Percentiles rank a stretch among this genome's conserved stretches.
Conservation (phyloP, 2,113 vertebrate genomes). For the Ictalurus punctatus region DNA sequence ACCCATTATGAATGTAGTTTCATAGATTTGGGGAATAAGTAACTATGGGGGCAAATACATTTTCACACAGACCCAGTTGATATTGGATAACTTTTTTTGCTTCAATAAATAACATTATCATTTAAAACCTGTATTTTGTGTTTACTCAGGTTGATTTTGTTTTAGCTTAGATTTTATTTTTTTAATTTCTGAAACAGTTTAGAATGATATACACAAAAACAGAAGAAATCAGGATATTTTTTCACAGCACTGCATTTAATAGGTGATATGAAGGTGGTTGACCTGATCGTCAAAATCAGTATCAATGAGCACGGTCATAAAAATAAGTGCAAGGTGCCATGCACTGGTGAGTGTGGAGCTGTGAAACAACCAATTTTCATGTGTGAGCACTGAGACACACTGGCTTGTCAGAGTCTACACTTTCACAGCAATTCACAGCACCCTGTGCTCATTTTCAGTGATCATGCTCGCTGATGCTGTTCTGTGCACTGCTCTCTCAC, state of each 20-base stretch:
- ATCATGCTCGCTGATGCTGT: background rate
- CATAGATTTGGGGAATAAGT: too few species aligned
- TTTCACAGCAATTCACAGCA: background rate
- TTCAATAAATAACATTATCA: too few species aligned
- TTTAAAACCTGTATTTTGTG: too few species aligned
- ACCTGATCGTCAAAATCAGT: background rate
- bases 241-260: background rate
- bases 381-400: background rate
- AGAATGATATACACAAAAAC: background rate
- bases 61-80: too few species aligned
- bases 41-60: too few species aligned
- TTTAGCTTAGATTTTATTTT: too few species aligned
- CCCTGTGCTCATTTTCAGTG: background rate
- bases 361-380: background rate
- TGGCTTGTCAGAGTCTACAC: background rate
- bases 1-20: too few species aligned
- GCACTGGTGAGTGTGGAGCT: background rate
- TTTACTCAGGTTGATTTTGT: too few species aligned
- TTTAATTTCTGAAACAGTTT: too few species aligned
- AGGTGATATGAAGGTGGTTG: background rate
- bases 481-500: background rate
- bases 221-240: background rate
- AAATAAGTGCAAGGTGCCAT: background rate
- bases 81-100: too few species aligned
- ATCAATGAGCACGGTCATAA: background rate